These are phyloP conservation scores for Iselma pallidipennis DNA, from an alignment of 2,888 invertebrate genomes.

Conservation along the genomic window DNA sequence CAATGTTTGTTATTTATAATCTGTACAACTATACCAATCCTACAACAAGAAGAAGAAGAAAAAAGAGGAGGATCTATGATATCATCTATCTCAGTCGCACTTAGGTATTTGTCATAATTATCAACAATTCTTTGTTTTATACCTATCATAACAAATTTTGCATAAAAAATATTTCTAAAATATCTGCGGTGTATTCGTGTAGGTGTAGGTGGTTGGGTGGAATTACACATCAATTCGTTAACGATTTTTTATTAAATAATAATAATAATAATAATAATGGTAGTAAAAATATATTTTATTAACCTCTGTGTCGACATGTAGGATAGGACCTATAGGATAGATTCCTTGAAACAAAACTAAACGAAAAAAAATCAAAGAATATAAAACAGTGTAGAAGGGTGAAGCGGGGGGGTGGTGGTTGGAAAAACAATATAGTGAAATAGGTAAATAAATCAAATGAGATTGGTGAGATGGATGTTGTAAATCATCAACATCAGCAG, in stretches of 20 bases:
- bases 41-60: not conserved
- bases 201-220: no score
- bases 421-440: slow-evolving; percentile 12
- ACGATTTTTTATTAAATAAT: no score
- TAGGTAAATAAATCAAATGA: slow-evolving; percentile 18
- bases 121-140: no score
- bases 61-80: no score
- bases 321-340: no score
- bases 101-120: no score
- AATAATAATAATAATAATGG: not conserved
- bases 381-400: not conserved
- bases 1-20: slow-evolving; percentile 34
- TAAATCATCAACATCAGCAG: slow-evolving; percentile 44
- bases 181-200: no score
- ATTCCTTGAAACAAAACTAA: no score
- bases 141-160: no score
- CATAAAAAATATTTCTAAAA: no score
- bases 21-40: no score
- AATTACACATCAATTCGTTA: no score
- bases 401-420: not conserved
- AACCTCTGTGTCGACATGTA: not conserved
- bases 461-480: slow-evolving; percentile 33
- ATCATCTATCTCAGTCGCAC: not conserved
- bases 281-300: not conserved
- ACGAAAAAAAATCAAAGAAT: not conserved